Percentiles rank a stretch among this genome's conserved stretches.
These are phyloP conservation scores for Peromyscus aztecus DNA, from an alignment of 2,797 vertebrate species.

Conservation along the genomic window DNA sequence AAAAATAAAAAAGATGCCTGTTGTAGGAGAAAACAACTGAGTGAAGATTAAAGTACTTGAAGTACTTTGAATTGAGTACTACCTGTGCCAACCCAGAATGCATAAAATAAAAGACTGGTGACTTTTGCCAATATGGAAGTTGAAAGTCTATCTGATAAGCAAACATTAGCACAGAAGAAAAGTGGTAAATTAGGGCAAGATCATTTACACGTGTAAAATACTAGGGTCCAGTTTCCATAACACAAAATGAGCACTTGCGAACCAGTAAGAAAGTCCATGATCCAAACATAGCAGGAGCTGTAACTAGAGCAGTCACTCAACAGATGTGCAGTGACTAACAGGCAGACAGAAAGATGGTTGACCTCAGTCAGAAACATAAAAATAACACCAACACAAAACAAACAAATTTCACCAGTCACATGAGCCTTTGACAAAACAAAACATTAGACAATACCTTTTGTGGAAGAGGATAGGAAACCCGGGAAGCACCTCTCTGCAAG, in stretches of 20 bases:
- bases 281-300: not conserved
- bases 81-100: not conserved
- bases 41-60: not conserved
- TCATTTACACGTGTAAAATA: not conserved
- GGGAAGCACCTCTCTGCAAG: not conserved
- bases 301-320: not conserved
- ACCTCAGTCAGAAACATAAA: conserved; percentile 9
- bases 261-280: not conserved
- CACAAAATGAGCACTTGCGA: not conserved
- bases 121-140: not conserved
- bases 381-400: not conserved
- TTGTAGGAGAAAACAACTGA: not conserved
- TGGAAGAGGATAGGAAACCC: not conserved
- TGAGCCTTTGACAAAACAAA: not conserved
- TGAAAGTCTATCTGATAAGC: not conserved
- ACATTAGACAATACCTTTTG: not conserved
- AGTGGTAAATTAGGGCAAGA: not conserved
- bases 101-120: not conserved
- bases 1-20: not conserved
- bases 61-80: not conserved
- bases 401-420: not conserved
- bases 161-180: not conserved
- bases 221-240: not conserved
- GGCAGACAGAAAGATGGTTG: not conserved
- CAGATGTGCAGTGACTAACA: not conserved